Evolutionary conservation across 2,888 invertebrate species (phyloP).

Genomic region (Drosophila borborema): DNA sequence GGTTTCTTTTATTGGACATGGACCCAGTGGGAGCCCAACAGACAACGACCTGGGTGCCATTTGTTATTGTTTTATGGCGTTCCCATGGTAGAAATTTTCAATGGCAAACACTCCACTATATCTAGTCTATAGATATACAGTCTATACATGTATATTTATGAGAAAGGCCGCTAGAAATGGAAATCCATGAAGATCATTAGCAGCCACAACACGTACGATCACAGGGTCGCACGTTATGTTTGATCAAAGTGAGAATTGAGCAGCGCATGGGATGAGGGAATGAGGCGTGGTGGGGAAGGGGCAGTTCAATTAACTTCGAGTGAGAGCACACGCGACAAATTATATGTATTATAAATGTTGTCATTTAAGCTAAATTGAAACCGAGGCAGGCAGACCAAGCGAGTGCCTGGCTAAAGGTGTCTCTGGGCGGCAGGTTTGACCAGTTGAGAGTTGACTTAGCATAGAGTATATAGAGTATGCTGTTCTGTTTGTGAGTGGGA

Average conservation of each 20-base stretch:
- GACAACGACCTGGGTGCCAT: constrained; percentile 18
- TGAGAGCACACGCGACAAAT: constrained; percentile 64
- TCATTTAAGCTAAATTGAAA: constrained; percentile 71
- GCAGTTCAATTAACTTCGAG: constrained; percentile 39
- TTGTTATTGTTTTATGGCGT: constrained; percentile 57
- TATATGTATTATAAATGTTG: constrained; percentile 59
- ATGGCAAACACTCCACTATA: constrained; percentile 27
- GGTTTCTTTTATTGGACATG: constrained; percentile 73
- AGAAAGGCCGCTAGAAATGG: constrained; percentile 56
- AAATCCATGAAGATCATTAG: constrained; percentile 59
- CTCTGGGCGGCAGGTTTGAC: constrained; percentile 59
- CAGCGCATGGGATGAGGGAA: not conserved
- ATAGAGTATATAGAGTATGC: not conserved
- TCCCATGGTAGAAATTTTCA: constrained; percentile 53
- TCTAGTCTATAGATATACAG: constrained; percentile 6
- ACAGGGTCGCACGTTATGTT: constrained; percentile 21
- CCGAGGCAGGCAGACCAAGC: constrained; percentile 6
- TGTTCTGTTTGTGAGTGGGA: not conserved
- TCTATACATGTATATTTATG: constrained; percentile 20
- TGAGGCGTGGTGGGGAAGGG: not conserved
- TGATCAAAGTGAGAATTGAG: constrained; percentile 2
- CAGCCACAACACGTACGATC: constrained; percentile 51
- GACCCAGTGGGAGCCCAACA: constrained; percentile 18
- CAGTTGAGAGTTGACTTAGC: constrained; percentile 41
- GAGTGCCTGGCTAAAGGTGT: constrained; percentile 19